Evolutionary conservation across 2,113 vertebrate species (phyloP).

Genomic region (Lepidothrix coronata): DNA sequence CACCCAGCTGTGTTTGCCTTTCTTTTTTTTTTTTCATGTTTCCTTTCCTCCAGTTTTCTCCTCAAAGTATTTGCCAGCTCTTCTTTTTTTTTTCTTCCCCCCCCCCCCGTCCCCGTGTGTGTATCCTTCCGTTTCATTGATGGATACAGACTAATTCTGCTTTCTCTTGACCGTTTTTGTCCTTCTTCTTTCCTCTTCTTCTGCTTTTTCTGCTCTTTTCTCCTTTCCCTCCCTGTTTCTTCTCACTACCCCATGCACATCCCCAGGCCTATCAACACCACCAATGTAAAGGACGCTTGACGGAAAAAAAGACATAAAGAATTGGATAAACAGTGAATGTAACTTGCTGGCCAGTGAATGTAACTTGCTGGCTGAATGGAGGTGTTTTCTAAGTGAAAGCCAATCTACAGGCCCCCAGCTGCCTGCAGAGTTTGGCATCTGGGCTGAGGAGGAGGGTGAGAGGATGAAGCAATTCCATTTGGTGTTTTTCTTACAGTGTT

Average conservation of each 20-base stretch:
- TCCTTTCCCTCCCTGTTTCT: neutral
- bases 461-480: neutral
- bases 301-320: neutral
- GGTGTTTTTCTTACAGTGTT: neutral
- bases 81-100: neutral
- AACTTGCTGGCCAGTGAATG: neutral
- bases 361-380: neutral
- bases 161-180: neutral
- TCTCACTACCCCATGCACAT: neutral
- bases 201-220: neutral
- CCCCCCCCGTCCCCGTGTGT: rapidly evolving
- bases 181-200: neutral
- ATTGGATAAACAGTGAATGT: neutral
- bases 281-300: rapidly evolving
- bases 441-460: neutral
- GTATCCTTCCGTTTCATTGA: neutral
- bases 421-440: neutral
- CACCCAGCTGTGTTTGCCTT: slow-evolving; percentile 17
- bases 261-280: neutral
- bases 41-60: neutral
- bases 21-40: neutral
- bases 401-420: neutral
- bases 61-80: neutral
- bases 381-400: neutral
- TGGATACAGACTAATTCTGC: neutral